Percentiles rank a stretch among this genome's conserved stretches.
Evolutionary conservation across 1,140 invertebrate genomes (phyloP).

Genomic region (Homalodisca vitripennis): DNA sequence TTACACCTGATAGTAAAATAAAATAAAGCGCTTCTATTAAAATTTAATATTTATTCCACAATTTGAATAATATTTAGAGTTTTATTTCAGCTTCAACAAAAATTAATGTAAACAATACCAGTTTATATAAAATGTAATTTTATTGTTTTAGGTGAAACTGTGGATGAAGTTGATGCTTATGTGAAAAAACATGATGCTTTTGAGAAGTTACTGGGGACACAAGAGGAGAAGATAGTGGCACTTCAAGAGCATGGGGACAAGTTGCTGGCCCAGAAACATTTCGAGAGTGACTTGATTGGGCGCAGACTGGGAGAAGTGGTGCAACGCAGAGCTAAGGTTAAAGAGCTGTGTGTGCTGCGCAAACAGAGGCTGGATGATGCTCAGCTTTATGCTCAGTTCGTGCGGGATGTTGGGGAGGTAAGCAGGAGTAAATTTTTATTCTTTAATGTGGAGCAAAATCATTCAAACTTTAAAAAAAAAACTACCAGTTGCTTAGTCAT

Average conservation of each 20-base stretch:
- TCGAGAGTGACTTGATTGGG: conserved; percentile 85
- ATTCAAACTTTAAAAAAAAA: too few species aligned
- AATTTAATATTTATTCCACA: too few species aligned
- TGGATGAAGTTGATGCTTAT: conserved; percentile 82
- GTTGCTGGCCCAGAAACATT: conserved; percentile 89
- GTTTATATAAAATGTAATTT: too few species aligned
- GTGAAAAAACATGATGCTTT: conserved; percentile 92
- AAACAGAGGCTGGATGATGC: conserved; percentile 72
- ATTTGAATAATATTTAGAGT: not conserved
- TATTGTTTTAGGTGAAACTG: conserved; percentile 53
- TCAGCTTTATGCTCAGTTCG: conserved; percentile 85
- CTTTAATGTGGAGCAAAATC: too few species aligned
- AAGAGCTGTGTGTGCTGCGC: conserved; percentile 61
- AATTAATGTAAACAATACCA: too few species aligned
- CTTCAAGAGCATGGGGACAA: conserved; percentile 86
- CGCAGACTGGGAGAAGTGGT: conserved; percentile 68
- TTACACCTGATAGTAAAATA: too few species aligned
- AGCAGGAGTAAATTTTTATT: too few species aligned
- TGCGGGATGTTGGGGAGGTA: conserved; percentile 81
- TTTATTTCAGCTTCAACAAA: too few species aligned
- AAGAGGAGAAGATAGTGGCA: conserved; percentile 84
- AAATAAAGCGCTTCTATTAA: too few species aligned
- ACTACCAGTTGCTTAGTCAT: too few species aligned
- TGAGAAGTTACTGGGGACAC: conserved; percentile 77
- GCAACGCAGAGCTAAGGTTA: conserved; percentile 68